phyloP scores from a whole-genome alignment of 2,888 invertebrate genomes.

The Drosophila dives region DNA sequence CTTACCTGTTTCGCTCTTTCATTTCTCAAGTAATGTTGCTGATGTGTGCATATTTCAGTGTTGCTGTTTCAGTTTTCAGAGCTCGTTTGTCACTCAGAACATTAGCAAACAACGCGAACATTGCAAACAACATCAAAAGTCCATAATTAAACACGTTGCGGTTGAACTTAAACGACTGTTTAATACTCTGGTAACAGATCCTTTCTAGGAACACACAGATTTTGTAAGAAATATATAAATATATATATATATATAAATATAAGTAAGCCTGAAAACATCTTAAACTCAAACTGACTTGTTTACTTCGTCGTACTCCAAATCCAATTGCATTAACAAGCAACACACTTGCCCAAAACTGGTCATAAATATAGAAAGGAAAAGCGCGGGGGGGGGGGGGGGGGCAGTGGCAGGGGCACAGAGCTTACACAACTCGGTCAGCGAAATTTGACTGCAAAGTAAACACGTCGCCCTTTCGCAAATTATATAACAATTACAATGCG shows the following conservation, averaged over 20 bases:
- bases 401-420: background rate
- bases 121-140: conserved; percentile 46
- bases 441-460: conserved; percentile 64
- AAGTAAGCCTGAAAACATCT: background rate
- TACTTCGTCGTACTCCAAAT: conserved; percentile 28
- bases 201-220: background rate
- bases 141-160: conserved; percentile 18
- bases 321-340: conserved; percentile 37
- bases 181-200: background rate
- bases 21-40: conserved; percentile 42
- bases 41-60: conserved; percentile 55
- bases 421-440: conserved; percentile 36
- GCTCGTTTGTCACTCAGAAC: conserved; percentile 63
- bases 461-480: conserved; percentile 54
- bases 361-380: background rate
- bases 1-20: background rate
- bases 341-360: conserved; percentile 31
- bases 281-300: conserved; percentile 11
- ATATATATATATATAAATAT: too few relatives aligned
- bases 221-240: conserved; percentile 18
- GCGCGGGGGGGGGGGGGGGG: background rate
- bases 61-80: conserved; percentile 23
- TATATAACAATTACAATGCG: conserved; percentile 68
- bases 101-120: conserved; percentile 45
- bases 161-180: background rate